phyloP scores from a whole-genome alignment of 2,797 vertebrate species.

The Characodon lateralis region DNA sequence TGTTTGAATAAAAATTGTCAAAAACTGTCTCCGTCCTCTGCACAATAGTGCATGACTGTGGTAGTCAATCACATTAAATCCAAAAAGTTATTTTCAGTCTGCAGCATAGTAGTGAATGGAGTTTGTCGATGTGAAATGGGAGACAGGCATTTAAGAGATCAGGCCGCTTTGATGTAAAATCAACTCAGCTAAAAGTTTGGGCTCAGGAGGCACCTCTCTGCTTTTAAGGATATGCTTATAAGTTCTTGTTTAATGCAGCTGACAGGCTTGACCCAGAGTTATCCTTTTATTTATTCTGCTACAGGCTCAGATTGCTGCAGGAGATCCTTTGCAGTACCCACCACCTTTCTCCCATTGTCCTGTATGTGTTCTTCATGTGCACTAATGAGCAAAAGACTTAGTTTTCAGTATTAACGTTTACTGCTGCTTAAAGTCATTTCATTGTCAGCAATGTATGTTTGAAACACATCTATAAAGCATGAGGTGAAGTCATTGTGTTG shows the following conservation, averaged over 20 bases:
- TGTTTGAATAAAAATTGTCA: too few relatives aligned
- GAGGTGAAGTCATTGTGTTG: background rate
- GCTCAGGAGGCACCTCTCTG: background rate
- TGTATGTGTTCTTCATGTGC: background rate
- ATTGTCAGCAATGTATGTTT: background rate
- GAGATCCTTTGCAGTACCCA: background rate
- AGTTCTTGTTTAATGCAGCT: background rate
- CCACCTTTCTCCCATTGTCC: background rate
- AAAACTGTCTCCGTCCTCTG: too few relatives aligned
- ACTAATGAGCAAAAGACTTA: background rate
- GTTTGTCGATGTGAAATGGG: background rate
- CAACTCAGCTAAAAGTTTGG: background rate
- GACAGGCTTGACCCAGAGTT: background rate
- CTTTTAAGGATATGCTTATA: background rate
- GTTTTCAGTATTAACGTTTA: background rate
- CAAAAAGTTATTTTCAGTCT: background rate
- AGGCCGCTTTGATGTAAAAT: background rate
- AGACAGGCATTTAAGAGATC: background rate
- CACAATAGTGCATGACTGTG: too few relatives aligned
- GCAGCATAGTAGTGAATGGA: background rate
- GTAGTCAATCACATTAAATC: too few relatives aligned
- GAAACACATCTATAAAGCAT: background rate
- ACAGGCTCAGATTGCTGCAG: background rate
- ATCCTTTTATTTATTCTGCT: background rate
- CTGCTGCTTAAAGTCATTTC: background rate